Conservation (phyloP, 2,888 invertebrate species). For the Dryobotodes eremita region DNA sequence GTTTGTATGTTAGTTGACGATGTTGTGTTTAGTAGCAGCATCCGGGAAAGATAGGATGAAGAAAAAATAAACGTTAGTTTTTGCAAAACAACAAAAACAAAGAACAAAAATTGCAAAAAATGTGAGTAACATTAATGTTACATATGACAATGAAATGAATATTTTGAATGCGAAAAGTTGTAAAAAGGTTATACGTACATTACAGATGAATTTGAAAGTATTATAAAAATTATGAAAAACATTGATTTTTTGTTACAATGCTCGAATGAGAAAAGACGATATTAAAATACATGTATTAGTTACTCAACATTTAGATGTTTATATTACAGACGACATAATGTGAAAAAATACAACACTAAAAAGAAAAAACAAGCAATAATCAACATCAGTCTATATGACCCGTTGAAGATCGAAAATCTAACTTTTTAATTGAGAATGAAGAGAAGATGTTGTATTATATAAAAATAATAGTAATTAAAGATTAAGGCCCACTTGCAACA, state of each 20-base stretch:
- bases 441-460: no score
- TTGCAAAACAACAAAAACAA: conserved; percentile 50
- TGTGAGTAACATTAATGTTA: conserved; percentile 34
- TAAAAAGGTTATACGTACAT: background rate
- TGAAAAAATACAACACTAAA: conserved; percentile 57
- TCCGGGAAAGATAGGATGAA: conserved; percentile 79
- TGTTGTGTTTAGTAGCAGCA: conserved; percentile 88
- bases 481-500: no score
- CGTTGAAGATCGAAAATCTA: background rate
- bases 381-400: conserved; percentile 48
- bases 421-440: background rate
- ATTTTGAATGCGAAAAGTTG: conserved; percentile 10
- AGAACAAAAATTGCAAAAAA: conserved; percentile 36
- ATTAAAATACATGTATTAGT: conserved; percentile 49
- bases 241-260: conserved; percentile 49
- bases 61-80: conserved; percentile 78
- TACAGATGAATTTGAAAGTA: conserved; percentile 32
- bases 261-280: conserved; percentile 40
- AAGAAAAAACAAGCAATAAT: conserved; percentile 66
- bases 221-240: conserved; percentile 25
- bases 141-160: conserved; percentile 26
- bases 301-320: conserved; percentile 60
- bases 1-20: conserved; percentile 81
- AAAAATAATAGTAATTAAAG: no score
- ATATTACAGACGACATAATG: conserved; percentile 53